A percentile compares a stretch with the other conserved stretches of the same genome.
phyloP scores from a whole-genome alignment of 2,888 invertebrate species.

The Timandra comae region DNA sequence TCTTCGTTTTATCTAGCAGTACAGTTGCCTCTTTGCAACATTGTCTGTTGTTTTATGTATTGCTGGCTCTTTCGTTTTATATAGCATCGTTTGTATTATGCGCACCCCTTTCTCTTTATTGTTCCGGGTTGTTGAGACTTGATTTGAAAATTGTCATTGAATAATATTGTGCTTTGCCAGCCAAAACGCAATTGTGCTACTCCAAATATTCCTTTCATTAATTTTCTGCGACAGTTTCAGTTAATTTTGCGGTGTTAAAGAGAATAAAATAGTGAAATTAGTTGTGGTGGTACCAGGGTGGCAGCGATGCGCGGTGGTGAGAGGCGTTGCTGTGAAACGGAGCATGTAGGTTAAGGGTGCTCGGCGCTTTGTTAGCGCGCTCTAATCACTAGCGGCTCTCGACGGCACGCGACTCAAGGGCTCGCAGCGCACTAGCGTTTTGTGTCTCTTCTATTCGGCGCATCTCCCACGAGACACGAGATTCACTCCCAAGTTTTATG shows the following conservation, averaged over 20 bases:
- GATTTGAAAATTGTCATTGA: conserved; percentile 33
- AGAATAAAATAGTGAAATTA: conserved; percentile 39
- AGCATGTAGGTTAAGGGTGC: conserved; percentile 74
- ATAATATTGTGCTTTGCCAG: conserved; percentile 20
- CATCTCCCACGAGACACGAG: conserved; percentile 38
- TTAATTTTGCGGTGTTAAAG: not conserved
- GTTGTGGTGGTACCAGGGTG: conserved; percentile 50
- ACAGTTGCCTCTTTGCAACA: conserved; percentile 40
- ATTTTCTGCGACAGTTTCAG: conserved; percentile 4
- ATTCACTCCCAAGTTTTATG: conserved; percentile 41
- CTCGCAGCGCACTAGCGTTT: conserved; percentile 68
- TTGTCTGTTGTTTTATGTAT: conserved; percentile 57
- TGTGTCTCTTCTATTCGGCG: conserved; percentile 57
- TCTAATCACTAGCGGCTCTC: conserved; percentile 73
- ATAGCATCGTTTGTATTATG: conserved; percentile 44
- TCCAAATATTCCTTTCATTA: conserved; percentile 6
- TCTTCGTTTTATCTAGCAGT: conserved; percentile 47
- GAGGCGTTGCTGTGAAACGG: conserved; percentile 63
- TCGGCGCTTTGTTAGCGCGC: conserved; percentile 73
- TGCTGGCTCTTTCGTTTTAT: conserved; percentile 43
- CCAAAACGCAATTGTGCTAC: too few species aligned
- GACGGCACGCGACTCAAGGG: conserved; percentile 59
- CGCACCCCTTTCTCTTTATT: conserved; percentile 39
- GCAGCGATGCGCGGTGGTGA: conserved; percentile 40
- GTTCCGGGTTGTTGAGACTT: conserved; percentile 37